These are phyloP conservation scores for Pelochelys cantorii DNA, from an alignment of 2,797 vertebrate species.

Conservation along the genomic window DNA sequence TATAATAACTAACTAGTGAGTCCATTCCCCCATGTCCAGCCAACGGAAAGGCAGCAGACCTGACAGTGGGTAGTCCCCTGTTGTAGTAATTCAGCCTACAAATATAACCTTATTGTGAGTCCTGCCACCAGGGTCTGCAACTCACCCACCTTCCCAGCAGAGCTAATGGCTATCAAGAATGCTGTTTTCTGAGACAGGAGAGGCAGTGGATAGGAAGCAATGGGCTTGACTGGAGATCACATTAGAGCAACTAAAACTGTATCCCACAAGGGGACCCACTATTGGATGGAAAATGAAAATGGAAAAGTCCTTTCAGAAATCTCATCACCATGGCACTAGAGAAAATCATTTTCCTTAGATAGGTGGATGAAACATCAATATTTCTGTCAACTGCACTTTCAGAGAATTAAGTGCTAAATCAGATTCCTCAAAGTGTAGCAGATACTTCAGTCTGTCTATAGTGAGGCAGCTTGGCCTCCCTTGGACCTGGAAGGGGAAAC, in stretches of 20 bases:
- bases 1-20: background rate
- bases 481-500: too few relatives aligned
- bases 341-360: background rate
- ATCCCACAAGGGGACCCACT: background rate
- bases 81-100: background rate
- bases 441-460: background rate
- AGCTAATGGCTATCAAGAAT: background rate
- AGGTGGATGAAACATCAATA: background rate
- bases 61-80: background rate
- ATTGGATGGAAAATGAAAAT: background rate
- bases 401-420: background rate
- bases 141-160: background rate
- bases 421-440: background rate
- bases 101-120: background rate
- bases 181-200: background rate
- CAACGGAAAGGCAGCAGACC: background rate
- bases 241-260: background rate
- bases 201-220: background rate
- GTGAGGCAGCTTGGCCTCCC: too few relatives aligned
- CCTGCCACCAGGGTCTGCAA: background rate
- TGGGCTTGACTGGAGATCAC: background rate
- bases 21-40: background rate
- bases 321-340: background rate
- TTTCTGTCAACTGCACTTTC: background rate
- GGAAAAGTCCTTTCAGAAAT: background rate